A percentile compares a stretch with the other conserved stretches of the same genome.
phyloP scores from a whole-genome alignment of 2,113 vertebrate species.

The Sus scrofa region T2T-Sscrofa CM000817.6:48067001-48067500 shows the following conservation, averaged over 20 bases:
- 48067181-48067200: background rate
- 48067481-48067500: background rate
- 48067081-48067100: background rate
- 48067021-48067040: background rate
- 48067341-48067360: background rate
- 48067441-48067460: background rate
- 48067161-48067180: background rate
- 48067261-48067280: background rate
- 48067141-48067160: background rate
- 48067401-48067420: background rate
- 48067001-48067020: background rate
- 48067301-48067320: background rate
- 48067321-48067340: background rate
- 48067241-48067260: background rate
- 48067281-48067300: background rate
- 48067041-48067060: background rate
- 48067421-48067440: background rate
- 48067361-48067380: background rate
- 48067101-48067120: background rate
- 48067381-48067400: background rate
- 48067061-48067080: background rate
- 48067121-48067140: background rate
- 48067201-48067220: background rate
- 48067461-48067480: background rate
- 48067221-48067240: background rate